These are phyloP conservation scores for Dryocosmus kuriphilus DNA, from an alignment of 2,888 invertebrate genomes.

Conservation along the genomic window DNA sequence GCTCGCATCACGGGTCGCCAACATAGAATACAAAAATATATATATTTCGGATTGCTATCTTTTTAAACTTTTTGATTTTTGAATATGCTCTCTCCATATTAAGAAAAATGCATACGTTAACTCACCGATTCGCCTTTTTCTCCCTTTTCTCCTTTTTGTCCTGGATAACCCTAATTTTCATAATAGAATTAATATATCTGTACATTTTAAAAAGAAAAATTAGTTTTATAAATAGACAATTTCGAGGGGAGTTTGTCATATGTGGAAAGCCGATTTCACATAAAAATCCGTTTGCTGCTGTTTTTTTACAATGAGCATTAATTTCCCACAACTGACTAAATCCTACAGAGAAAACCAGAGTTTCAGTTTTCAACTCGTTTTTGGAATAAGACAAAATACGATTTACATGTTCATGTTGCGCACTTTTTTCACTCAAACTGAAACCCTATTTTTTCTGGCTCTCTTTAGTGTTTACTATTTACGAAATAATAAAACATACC, in stretches of 20 bases:
- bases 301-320: no score
- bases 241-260: slow-evolving; percentile 79
- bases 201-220: neutral
- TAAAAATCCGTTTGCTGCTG: no score
- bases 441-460: no score
- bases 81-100: no score
- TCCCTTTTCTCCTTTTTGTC: slow-evolving; percentile 93
- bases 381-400: no score
- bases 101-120: no score
- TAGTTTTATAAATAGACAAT: neutral
- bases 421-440: no score
- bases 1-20: slow-evolving; percentile 65
- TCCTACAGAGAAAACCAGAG: no score
- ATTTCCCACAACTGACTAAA: no score
- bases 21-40: slow-evolving; percentile 63
- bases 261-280: slow-evolving; percentile 63
- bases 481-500: slow-evolving; percentile 67
- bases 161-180: slow-evolving; percentile 85
- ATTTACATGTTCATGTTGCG: no score
- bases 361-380: no score
- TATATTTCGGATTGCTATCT: neutral
- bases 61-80: no score
- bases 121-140: slow-evolving; percentile 96
- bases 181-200: neutral
- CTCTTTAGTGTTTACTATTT: neutral